A percentile compares a stretch with the other conserved stretches of the same genome.
Conservation (phyloP, 1,140 invertebrate species). For the Asbolus verrucosus region DNA sequence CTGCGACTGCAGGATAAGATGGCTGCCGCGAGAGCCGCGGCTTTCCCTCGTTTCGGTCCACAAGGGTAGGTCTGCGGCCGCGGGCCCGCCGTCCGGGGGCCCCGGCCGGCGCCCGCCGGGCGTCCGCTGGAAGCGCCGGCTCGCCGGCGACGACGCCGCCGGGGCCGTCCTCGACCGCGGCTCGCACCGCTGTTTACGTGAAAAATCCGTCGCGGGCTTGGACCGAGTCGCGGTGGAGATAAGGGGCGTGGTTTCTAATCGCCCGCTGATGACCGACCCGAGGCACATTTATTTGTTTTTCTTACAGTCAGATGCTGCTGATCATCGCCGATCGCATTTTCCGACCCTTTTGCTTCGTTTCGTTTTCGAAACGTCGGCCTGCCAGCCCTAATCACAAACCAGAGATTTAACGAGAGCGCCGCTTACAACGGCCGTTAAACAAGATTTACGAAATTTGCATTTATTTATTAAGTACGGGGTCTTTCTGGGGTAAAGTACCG, state of each 20-base stretch:
- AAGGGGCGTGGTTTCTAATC: conserved; percentile 56
- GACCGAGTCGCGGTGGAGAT: conserved; percentile 37
- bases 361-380: too few species aligned
- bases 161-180: not conserved
- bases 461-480: too few species aligned
- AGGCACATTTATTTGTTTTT: conserved; percentile 14
- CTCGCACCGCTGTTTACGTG: not conserved
- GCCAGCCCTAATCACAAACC: too few species aligned
- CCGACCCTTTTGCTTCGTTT: too few species aligned
- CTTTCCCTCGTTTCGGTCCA: conserved; percentile 39
- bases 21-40: conserved; percentile 54
- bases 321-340: not conserved
- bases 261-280: not conserved
- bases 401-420: too few species aligned
- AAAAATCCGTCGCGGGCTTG: not conserved
- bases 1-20: conserved; percentile 59
- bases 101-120: not conserved
- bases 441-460: too few species aligned
- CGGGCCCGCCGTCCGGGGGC: not conserved
- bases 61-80: conserved; percentile 53
- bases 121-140: not conserved
- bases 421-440: too few species aligned
- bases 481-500: too few species aligned
- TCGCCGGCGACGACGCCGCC: not conserved
- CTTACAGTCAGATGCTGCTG: not conserved